Base-by-base conservation (phyloP, 2,113 vertebrate species). In the Psettodes erumei region DNA sequence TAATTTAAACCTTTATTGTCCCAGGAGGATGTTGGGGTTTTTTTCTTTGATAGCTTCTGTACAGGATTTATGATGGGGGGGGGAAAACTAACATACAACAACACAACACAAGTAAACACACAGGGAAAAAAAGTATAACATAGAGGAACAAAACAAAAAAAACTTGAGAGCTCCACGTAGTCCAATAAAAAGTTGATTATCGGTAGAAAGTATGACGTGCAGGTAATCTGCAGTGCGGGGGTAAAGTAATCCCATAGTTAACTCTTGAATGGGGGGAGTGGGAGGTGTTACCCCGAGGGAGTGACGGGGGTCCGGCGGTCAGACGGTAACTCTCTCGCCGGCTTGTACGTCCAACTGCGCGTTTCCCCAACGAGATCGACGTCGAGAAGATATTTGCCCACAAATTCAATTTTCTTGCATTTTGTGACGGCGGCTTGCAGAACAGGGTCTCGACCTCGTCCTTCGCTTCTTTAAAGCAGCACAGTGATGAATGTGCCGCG, bases 1-100 rank as follows among this genome's bases (percentile, higher is more conserved):
- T 79, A 80, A 81, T 66, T 78, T 68, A 19, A 68, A 61, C 21
- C 30, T 71, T 75, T 71, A 54, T 72, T 30, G 50, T 73, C 73
- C 77, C 81, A 38, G 47, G 45, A 63, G 70, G 66, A 8, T n/a
- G n/a, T n/a, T n/a, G n/a, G n/a, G n/a, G 3, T 59, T 64, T 30
- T 10, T 53, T 32, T 48, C 2, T 13, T 69, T 73, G 53, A 32
- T 32, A 58, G 56, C 28, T 55, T 68, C 13, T 18, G 0, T 12
- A 18, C 9, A 16, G 62, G 71, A 61, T 66, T 78, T 69, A 65
- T 10, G 51, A 74, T 60, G 40, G n/a, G n/a, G n/a, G n/a, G n/a
- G n/a, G n/a, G n/a, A 82, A 81, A 79, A 75, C n/a, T n/a, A n/a
- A 65, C 28, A 82, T 3, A 5, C 16, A 50, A 68, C 42, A 67